These are phyloP conservation scores for Oxygymnocypris stewartii DNA, from an alignment of 2,113 vertebrate species.

Conservation along the genomic window DNA sequence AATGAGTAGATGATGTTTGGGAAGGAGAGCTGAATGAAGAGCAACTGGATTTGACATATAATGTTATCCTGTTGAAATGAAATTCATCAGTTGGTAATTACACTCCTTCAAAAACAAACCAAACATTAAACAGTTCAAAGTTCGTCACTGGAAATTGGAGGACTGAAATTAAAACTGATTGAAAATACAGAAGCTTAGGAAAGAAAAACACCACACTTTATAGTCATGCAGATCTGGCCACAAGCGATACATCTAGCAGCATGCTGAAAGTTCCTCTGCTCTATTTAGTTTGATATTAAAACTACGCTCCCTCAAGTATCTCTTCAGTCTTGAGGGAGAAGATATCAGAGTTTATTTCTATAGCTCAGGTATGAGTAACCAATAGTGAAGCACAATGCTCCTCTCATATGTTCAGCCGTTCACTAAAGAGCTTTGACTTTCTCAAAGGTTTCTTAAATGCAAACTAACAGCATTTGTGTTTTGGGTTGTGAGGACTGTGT, in stretches of 20 bases:
- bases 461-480: constrained; percentile 19
- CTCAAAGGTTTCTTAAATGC: neutral
- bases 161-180: constrained; percentile 22
- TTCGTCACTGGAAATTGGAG: neutral
- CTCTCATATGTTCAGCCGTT: neutral
- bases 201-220: constrained; percentile 14
- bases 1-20: constrained; percentile 51
- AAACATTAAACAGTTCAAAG: constrained; percentile 11
- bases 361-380: constrained; percentile 6
- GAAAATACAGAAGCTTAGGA: constrained; percentile 35
- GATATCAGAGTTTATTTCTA: constrained; percentile 10
- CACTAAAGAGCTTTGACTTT: neutral
- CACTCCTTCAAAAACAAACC: constrained; percentile 43
- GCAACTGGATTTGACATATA: constrained; percentile 48
- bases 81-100: constrained; percentile 54
- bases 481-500: neutral
- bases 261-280: neutral
- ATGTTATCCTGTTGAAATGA: constrained; percentile 60
- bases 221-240: neutral
- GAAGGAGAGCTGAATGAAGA: constrained; percentile 43
- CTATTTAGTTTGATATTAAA: constrained; percentile 13
- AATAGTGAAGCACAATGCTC: neutral
- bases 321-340: constrained; percentile 1
- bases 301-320: neutral
- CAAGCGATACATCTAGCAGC: neutral